Evolutionary conservation across 1,140 invertebrate species (phyloP).

Genomic region (Drosophila neocordata): DNA sequence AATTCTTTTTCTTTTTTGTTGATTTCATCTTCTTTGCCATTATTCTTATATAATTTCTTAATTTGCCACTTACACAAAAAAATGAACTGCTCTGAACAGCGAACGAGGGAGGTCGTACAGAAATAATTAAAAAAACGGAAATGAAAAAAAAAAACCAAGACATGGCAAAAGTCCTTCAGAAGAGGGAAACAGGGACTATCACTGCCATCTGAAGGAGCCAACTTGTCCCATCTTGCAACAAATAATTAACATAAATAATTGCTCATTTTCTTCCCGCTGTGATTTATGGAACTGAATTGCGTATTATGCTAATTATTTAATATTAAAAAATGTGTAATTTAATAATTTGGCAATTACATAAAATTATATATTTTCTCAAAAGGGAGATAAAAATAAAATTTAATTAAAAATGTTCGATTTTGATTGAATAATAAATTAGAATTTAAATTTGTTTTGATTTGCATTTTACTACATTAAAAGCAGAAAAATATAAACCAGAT

Average conservation of each 20-base stretch:
- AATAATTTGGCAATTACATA: not conserved
- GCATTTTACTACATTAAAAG: too few relatives aligned
- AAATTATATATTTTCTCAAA: not conserved
- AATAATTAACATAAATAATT: conserved; percentile 22
- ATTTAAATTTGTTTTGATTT: too few relatives aligned
- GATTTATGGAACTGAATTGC: not conserved
- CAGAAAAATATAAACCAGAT: too few relatives aligned
- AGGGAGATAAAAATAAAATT: not conserved
- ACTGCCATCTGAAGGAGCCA: not conserved
- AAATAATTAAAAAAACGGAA: conserved; percentile 31
- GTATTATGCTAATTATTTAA: conserved; percentile 2
- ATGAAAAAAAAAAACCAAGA: not conserved
- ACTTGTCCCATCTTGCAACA: conserved; percentile 15
- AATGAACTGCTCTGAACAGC: conserved; percentile 8
- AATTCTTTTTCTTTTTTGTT: conserved; percentile 8
- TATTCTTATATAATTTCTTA: conserved; percentile 34
- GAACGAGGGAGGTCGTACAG: not conserved
- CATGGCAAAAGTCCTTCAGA: not conserved
- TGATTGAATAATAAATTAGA: too few relatives aligned
- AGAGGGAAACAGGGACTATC: not conserved
- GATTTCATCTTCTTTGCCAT: not conserved
- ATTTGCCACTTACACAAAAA: conserved; percentile 31
- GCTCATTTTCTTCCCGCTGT: not conserved
- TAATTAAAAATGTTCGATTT: too few relatives aligned
- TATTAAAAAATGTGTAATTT: conserved; percentile 3